These are phyloP conservation scores for Nymphalis c-album DNA, from an alignment of 2,888 invertebrate species.

Conservation along the genomic window DNA sequence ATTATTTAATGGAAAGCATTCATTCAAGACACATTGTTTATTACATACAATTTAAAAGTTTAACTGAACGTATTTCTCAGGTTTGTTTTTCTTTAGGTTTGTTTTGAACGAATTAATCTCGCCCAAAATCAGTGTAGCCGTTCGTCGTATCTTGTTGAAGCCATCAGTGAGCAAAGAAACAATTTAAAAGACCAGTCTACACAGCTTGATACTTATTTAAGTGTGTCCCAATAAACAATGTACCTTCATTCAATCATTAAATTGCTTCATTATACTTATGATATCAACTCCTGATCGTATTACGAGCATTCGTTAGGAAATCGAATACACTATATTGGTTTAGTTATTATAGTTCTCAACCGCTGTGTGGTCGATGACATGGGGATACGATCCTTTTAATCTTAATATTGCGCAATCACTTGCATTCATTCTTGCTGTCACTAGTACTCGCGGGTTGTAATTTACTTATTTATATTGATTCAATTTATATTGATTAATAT, in stretches of 20 bases:
- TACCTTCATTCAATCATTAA: conserved; percentile 43
- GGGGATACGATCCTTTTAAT: conserved; percentile 50
- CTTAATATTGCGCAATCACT: conserved; percentile 63
- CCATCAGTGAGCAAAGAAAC: conserved; percentile 15
- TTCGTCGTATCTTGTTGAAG: conserved; percentile 18
- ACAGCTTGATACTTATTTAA: conserved; percentile 27
- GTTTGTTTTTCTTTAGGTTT: neutral
- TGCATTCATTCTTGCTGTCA: neutral
- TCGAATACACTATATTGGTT: conserved; percentile 56
- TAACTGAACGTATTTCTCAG: neutral
- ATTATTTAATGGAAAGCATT: conserved; percentile 6
- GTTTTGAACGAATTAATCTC: neutral
- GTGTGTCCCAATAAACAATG: conserved; percentile 40
- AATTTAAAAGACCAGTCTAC: conserved; percentile 22
- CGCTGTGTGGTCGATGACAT: conserved; percentile 61
- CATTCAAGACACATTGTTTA: neutral
- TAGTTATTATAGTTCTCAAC: conserved; percentile 48
- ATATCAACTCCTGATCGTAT: conserved; percentile 63
- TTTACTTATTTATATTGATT: too few relatives aligned
- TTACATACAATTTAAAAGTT: neutral
- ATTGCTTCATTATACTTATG: conserved; percentile 52
- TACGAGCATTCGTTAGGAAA: conserved; percentile 66
- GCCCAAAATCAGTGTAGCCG: neutral
- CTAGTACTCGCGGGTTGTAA: too few relatives aligned
- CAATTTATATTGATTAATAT: too few relatives aligned